Conservation (phyloP, 1,140 invertebrate species). For the Gonatopus flavifemur region DNA sequence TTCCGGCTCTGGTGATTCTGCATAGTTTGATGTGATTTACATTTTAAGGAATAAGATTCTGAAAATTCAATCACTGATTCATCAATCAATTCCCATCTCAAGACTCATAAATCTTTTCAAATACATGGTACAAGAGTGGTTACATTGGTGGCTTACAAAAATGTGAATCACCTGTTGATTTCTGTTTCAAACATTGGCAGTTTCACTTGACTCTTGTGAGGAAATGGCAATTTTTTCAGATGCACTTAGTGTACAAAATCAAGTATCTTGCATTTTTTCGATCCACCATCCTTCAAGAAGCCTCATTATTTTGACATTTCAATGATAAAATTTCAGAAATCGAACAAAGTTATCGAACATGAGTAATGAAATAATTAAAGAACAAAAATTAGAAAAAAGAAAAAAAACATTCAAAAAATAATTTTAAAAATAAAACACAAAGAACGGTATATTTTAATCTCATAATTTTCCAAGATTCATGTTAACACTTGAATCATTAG, state of each 20-base stretch:
- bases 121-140: conserved; percentile 9
- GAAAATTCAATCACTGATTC: conserved; percentile 16
- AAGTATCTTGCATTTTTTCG: conserved; percentile 12
- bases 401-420: too few species aligned
- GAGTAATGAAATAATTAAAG: too few species aligned
- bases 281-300: too few species aligned
- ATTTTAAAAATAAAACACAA: too few species aligned
- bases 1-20: conserved; percentile 11
- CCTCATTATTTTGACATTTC: too few species aligned
- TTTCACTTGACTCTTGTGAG: background rate
- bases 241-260: conserved; percentile 8
- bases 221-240: conserved; percentile 1
- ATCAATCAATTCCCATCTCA: conserved; percentile 13
- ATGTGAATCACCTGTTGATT: conserved; percentile 5
- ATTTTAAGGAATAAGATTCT: conserved; percentile 12
- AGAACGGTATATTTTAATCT: too few species aligned
- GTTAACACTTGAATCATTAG: too few species aligned
- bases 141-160: conserved; percentile 4
- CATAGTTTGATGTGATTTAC: conserved; percentile 9
- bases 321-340: too few species aligned
- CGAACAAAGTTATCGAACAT: too few species aligned
- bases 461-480: too few species aligned
- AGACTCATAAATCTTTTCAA: conserved; percentile 8
- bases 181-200: conserved; percentile 7
- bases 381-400: too few species aligned